phyloP scores from a whole-genome alignment of 2,888 invertebrate genomes.

The Synanthedon myopaeformis region DNA sequence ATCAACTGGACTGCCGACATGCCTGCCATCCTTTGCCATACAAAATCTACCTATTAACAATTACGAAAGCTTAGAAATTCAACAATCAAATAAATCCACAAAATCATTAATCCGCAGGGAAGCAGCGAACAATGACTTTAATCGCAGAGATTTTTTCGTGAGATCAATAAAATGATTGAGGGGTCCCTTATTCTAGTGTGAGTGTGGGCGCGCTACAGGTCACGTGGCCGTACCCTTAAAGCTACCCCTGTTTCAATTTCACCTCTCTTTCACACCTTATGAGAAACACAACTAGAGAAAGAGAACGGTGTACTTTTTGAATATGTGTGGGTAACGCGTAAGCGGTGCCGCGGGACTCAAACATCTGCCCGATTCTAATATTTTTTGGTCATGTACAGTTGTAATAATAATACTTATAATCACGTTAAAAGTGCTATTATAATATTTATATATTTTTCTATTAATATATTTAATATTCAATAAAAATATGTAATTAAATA shows the following conservation, averaged over 20 bases:
- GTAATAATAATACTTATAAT: conserved; percentile 37
- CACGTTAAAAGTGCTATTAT: not conserved
- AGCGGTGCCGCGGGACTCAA: conserved; percentile 33
- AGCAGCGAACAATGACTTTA: conserved; percentile 18
- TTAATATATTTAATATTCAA: no score
- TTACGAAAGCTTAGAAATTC: conserved; percentile 5
- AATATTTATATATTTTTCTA: not conserved
- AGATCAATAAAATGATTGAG: conserved; percentile 57
- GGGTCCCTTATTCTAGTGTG: conserved; percentile 20
- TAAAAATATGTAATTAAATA: no score
- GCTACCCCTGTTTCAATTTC: conserved; percentile 49
- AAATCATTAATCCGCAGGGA: not conserved
- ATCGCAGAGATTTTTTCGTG: conserved; percentile 38
- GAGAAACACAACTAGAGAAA: conserved; percentile 7
- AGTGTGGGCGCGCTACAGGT: conserved; percentile 41
- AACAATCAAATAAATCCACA: conserved; percentile 13
- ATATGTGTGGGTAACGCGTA: conserved; percentile 33
- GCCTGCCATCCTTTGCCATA: not conserved
- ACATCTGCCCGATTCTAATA: conserved; percentile 59
- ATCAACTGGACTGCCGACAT: no score
- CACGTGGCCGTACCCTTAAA: conserved; percentile 50
- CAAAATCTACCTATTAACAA: not conserved
- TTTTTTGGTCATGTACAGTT: conserved; percentile 44
- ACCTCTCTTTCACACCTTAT: conserved; percentile 22
- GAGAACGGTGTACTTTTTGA: conserved; percentile 15